Evolutionary conservation across 1,140 invertebrate genomes (phyloP).

Genomic region (Cotesia vestalis): DNA sequence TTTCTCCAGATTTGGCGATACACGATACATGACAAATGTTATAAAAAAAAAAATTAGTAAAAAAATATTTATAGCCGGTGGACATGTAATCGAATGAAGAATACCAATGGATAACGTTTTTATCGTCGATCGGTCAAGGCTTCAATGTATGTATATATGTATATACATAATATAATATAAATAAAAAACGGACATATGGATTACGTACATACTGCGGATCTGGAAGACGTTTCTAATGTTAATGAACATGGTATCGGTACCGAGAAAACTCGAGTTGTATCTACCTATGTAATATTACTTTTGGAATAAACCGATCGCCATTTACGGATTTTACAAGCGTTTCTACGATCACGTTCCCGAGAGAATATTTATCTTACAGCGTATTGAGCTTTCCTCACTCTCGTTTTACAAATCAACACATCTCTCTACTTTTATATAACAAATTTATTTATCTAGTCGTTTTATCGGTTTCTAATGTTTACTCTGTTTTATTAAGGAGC

Average conservation of each 20-base stretch:
- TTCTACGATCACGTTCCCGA: constrained; percentile 28
- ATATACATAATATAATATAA: too few relatives aligned
- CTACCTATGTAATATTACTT: constrained; percentile 34
- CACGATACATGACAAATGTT: constrained; percentile 14
- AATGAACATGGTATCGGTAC: constrained; percentile 26
- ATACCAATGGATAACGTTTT: constrained; percentile 17
- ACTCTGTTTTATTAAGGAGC: neutral
- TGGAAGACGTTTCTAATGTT: constrained; percentile 37
- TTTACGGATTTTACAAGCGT: constrained; percentile 35
- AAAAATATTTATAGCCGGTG: neutral
- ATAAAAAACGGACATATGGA: constrained; percentile 33
- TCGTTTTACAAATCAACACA: constrained; percentile 19
- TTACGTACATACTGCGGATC: constrained; percentile 20
- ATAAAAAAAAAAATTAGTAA: constrained; percentile 18
- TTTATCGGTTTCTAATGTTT: neutral
- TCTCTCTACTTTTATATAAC: neutral
- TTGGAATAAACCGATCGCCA: constrained; percentile 41
- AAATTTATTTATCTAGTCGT: neutral
- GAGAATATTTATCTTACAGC: constrained; percentile 31
- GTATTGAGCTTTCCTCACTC: constrained; percentile 21
- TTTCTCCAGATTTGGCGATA: too few relatives aligned
- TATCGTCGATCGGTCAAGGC: constrained; percentile 16
- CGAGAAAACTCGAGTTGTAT: constrained; percentile 29
- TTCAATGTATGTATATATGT: too few relatives aligned
- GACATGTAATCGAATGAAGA: neutral